A percentile compares a stretch with the other conserved stretches of the same genome.
These are phyloP conservation scores for Chaetodon trifasciatus DNA, from an alignment of 2,797 vertebrate species.

Conservation along the genomic window DNA sequence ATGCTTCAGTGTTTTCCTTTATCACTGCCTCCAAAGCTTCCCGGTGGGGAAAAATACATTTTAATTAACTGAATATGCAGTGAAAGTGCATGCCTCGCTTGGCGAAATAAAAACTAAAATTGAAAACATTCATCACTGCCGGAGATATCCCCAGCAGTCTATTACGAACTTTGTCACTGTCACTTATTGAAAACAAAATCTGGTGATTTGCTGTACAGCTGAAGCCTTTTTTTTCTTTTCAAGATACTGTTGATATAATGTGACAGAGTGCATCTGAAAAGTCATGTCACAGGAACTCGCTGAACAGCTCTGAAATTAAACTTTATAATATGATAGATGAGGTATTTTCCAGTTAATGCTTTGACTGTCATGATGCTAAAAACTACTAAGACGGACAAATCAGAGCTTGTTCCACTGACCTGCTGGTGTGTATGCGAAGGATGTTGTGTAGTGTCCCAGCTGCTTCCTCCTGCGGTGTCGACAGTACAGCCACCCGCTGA, in stretches of 20 bases:
- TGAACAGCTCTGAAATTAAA: not conserved
- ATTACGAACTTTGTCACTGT: constrained; percentile 53
- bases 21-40: constrained; percentile 27
- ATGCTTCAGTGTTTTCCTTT: constrained; percentile 34
- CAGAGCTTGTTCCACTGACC: constrained; percentile 74
- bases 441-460: constrained; percentile 96
- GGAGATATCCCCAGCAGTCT: constrained; percentile 33
- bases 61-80: constrained; percentile 64
- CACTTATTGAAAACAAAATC: constrained; percentile 44
- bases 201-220: constrained; percentile 14
- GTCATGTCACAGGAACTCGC: not conserved
- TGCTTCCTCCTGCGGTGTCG: constrained; percentile 90
- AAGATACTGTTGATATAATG: not conserved
- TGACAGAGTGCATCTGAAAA: constrained; percentile 36
- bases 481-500: constrained; percentile 86
- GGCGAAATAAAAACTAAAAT: constrained; percentile 54
- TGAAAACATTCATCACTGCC: constrained; percentile 63
- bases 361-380: constrained; percentile 4
- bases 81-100: constrained; percentile 38
- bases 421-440: constrained; percentile 95
- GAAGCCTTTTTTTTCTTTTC: not conserved
- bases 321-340: not conserved
- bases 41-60: constrained; percentile 63
- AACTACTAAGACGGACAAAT: not conserved
- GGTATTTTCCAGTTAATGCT: constrained; percentile 4